Evolutionary conservation across 2,888 invertebrate genomes (phyloP), one percentile per base, ranked within the genome.

Genomic region (Acronicta psi): DNA sequence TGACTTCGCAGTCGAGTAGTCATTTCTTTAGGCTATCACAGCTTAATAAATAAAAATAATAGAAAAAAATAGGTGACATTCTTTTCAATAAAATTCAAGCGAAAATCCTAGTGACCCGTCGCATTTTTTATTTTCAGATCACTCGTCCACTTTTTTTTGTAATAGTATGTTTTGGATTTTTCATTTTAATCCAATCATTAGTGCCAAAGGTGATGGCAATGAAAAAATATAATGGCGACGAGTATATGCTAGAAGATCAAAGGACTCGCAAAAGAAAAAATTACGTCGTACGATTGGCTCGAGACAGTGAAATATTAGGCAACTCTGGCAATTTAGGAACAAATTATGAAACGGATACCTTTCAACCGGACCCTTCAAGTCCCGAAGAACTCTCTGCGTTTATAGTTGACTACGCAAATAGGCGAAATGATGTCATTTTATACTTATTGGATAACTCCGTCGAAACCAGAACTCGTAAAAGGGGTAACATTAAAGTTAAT

Each of bases 361-460:
- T 80, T 4, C 83, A 86, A 14, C 67, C 79, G 0, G 84, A 87
- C 29, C 66, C 80, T 18, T 43, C 68, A 0, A 85, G 79, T 17
- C 77, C 86, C 2, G 88, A 90, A 59, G 88, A 88, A 45, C 69
- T 91, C n/a, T 87, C 92, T 1, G 87, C 86, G 1, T 81, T 91
- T 11, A 87, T 92, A 2, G 85, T 88, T 7, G 93, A 93, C 70
- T 91, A 93, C 64, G 92, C 91, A 1, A 91, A 93, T 57, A 88
- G 91, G 38, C 77, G 90, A 49, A 89, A 93, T 53, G 91, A 93
- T 56, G 89, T 92, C 2, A 87, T 92, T 57, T 77, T 92, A 34
- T 34, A 34, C n/a, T 34, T 34, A 46, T 72, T 92, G 34, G 93
- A 93, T 64, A 89, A 94, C 64, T 92, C 93, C 5, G 87, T 92